These are phyloP conservation scores for Oceanites oceanicus DNA, from an alignment of 2,113 vertebrate genomes.

Conservation along the genomic window DNA sequence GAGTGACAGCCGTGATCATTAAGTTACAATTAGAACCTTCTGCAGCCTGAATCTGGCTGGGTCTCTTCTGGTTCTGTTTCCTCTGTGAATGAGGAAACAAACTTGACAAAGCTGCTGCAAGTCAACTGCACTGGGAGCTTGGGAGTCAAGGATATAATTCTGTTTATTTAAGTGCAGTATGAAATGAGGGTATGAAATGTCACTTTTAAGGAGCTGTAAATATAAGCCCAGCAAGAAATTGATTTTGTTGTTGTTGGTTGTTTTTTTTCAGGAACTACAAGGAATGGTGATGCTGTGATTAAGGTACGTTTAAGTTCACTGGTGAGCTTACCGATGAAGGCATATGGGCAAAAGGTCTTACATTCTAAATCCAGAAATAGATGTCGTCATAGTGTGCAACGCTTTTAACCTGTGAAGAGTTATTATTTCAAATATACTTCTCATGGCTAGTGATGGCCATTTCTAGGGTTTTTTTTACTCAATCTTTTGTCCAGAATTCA, in stretches of 20 bases:
- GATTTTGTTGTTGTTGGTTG: background rate
- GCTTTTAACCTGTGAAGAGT: background rate
- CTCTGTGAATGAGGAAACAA: background rate
- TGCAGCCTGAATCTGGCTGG: background rate
- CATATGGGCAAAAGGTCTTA: background rate
- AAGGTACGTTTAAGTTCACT: background rate
- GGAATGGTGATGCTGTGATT: background rate
- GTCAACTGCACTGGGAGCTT: background rate
- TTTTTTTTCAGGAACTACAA: conserved; percentile 39
- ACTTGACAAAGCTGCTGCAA: background rate
- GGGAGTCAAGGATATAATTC: accelerated
- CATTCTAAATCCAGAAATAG: background rate
- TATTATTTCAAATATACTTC: background rate
- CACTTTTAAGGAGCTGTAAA: background rate
- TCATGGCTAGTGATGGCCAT: background rate
- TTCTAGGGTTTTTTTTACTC: too few species aligned
- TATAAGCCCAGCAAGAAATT: background rate
- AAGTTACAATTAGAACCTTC: background rate
- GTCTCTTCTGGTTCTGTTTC: background rate
- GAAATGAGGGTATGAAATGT: background rate
- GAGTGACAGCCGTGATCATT: accelerated
- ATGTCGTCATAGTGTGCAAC: background rate
- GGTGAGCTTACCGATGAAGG: background rate
- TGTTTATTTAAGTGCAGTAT: background rate
- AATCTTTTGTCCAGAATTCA: background rate